These are phyloP conservation scores for Larimichthys crocea DNA, from an alignment of 2,113 vertebrate species.

Conservation along the genomic window DNA sequence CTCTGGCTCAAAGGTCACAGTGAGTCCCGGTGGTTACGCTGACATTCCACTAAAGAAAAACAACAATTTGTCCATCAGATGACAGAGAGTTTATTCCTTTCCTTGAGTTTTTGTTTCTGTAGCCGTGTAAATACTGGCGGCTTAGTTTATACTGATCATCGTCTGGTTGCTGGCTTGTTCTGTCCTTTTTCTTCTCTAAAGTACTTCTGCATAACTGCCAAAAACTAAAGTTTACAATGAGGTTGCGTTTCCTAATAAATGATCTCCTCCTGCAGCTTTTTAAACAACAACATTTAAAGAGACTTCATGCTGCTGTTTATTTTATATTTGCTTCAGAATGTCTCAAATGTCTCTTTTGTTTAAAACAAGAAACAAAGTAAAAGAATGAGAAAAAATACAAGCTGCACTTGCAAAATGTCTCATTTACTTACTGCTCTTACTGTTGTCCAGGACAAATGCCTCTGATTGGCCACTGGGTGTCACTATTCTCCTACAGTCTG, in stretches of 20 bases:
- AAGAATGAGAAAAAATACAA: not conserved
- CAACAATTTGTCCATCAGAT: not conserved
- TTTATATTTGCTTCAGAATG: not conserved
- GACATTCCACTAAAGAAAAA: not conserved
- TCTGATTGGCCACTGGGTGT: constrained; percentile 58
- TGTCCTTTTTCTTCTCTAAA: not conserved
- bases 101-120: not conserved
- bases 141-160: not conserved
- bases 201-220: constrained; percentile 6
- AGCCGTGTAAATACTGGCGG: not conserved
- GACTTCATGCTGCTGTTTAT: not conserved
- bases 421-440: too few relatives aligned
- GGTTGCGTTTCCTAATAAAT: constrained; percentile 47
- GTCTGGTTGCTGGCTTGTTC: constrained; percentile 31
- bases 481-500: constrained; percentile 45
- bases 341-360: not conserved
- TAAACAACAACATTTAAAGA: constrained; percentile 13
- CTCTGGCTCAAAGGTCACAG: constrained; percentile 57
- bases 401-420: not conserved
- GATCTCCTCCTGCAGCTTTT: constrained; percentile 16
- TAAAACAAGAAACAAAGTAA: not conserved
- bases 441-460: not conserved
- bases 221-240: constrained; percentile 38
- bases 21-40: constrained; percentile 3
- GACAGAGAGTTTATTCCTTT: not conserved